Base-by-base conservation (phyloP, 2,888 invertebrate species). In the Sussaba pulchella region DNA sequence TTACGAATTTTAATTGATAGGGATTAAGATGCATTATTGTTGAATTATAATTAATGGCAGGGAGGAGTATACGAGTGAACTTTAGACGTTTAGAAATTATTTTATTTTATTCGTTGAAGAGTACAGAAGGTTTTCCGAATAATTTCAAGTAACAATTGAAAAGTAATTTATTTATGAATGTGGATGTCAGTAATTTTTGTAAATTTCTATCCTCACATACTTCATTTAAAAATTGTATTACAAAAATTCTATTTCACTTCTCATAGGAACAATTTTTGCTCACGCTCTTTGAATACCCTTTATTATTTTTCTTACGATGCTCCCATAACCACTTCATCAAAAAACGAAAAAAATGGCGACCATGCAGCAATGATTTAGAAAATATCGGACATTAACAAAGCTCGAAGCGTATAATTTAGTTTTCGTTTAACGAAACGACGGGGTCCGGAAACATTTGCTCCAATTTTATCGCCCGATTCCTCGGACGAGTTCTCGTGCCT, bases 301-400 rank as follows among this genome's bases (percentile, higher is more conserved):
- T n/a, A n/a, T n/a, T n/a, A n/a, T n/a, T n/a, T n/a, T n/a, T n/a
- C n/a, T n/a, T n/a, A n/a, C n/a, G n/a, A n/a, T n/a, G n/a, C n/a
- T 5, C 31, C 31, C 31, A 31, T 6, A 26, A 59, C n/a, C 36
- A 45, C 12, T 8, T 54, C 54, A 59, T 50, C 19, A 66, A 66
- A 77, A 71, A 64, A 31, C 36, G 8, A 43, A 17, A 39, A 31
- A 31, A 31, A 31, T 2, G 2, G 6, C 31, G 6, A 31, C 17
- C 36, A 45, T 36, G 17, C 17, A 36, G n/a, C 39, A 54, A 39
- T 54, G 67, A 45, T 73, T 73, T 74, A 70, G 52, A 39, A 78
- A 74, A 64, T 78, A 43, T 64, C 69, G 64, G 67, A 78, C 67
- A 78, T 78, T 73, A 78, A 43, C 12, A 14, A 59, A 12, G 67